Evolutionary conservation across 1,140 invertebrate species (phyloP).

Genomic region (Apocrypta bakeri): DNA sequence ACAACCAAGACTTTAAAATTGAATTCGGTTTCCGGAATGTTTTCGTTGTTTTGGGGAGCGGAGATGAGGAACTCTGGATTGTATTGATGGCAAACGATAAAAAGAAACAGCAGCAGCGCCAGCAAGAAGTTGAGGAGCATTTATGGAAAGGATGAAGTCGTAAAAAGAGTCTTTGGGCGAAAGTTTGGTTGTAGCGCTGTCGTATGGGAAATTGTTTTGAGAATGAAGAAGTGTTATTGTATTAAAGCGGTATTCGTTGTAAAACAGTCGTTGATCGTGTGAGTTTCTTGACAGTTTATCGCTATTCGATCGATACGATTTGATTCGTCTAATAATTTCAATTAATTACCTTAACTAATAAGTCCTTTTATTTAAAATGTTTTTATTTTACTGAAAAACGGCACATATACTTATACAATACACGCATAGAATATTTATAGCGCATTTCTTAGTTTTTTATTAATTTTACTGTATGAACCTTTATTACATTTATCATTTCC

Average conservation of each 20-base stretch:
- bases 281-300: neutral
- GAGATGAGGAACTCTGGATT: neutral
- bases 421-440: no score
- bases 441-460: no score
- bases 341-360: no score
- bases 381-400: no score
- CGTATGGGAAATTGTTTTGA: conserved; percentile 12
- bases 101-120: neutral
- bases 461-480: no score
- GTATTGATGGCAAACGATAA: conserved; percentile 2
- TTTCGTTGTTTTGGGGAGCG: neutral
- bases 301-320: no score
- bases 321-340: no score
- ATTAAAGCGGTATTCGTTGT: neutral
- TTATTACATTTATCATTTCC: no score
- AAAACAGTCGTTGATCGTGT: neutral
- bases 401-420: no score
- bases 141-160: conserved; percentile 34
- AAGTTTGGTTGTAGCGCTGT: neutral
- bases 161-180: conserved; percentile 18
- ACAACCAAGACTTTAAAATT: conserved; percentile 8
- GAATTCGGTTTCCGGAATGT: conserved; percentile 21
- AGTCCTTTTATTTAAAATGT: no score
- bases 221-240: conserved; percentile 22
- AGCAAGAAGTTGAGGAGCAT: conserved; percentile 20